These are phyloP conservation scores for Atherix ibis DNA, from an alignment of 2,888 invertebrate genomes.

Conservation along the genomic window DNA sequence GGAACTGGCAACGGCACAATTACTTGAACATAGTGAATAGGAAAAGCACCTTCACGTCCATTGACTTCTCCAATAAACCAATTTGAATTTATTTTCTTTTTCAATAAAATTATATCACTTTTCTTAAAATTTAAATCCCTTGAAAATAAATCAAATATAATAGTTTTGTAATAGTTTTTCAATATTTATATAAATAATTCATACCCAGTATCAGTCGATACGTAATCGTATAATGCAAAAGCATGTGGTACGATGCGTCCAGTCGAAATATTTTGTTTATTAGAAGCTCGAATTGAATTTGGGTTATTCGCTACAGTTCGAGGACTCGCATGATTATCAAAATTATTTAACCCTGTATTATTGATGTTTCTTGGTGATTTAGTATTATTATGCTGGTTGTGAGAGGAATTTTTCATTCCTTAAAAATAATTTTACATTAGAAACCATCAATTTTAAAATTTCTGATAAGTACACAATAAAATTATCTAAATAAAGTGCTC, in stretches of 20 bases:
- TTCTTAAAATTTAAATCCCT: conserved; percentile 76
- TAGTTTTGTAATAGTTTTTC: conserved; percentile 5
- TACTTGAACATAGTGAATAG: conserved; percentile 70
- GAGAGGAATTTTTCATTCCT: conserved; percentile 12
- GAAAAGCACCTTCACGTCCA: conserved; percentile 66
- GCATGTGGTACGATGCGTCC: conserved; percentile 48
- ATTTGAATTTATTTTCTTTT: conserved; percentile 65
- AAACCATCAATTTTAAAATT: neutral
- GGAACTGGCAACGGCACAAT: conserved; percentile 65
- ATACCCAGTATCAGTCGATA: conserved; percentile 70
- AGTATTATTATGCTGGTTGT: conserved; percentile 9
- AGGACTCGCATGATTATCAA: conserved; percentile 6
- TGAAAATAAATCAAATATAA: conserved; percentile 16
- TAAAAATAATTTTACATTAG: neutral
- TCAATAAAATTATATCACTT: conserved; percentile 63
- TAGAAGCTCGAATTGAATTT: conserved; percentile 3
- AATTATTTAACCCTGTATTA: conserved; percentile 5
- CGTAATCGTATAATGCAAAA: conserved; percentile 74
- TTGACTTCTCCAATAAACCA: conserved; percentile 77
- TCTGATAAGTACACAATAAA: neutral
- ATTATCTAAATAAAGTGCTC: no score
- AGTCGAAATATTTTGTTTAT: conserved; percentile 7
- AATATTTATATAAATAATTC: neutral
- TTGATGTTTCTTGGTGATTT: conserved; percentile 6
- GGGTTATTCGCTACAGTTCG: conserved; percentile 7